Evolutionary conservation across 2,113 vertebrate species (phyloP).

Genomic region (Lamprotornis superbus): DNA sequence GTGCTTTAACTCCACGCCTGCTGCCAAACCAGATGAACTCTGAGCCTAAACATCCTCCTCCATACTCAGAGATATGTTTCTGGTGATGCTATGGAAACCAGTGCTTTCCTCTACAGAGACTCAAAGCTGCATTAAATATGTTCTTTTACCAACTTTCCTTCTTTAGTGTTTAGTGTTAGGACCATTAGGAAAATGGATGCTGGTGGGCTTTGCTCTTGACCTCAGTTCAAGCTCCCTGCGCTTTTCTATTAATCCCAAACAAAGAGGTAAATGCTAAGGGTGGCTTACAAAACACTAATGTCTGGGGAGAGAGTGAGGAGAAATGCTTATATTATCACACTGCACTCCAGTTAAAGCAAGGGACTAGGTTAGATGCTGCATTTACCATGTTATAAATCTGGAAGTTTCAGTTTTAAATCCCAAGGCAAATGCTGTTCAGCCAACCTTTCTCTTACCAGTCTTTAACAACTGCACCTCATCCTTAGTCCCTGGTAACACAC

Average conservation of each 20-base stretch:
- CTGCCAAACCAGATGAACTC: not conserved
- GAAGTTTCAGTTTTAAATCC: not conserved
- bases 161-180: not conserved
- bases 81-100: not conserved
- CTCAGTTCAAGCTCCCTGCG: slow-evolving; percentile 17
- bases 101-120: not conserved
- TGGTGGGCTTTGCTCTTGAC: not conserved
- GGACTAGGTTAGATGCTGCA: not conserved
- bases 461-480: not conserved
- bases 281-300: not conserved
- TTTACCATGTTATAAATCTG: not conserved
- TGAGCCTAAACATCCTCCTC: not conserved
- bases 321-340: not conserved
- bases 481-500: not conserved
- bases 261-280: not conserved
- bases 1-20: not conserved
- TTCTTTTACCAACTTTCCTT: not conserved
- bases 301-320: not conserved
- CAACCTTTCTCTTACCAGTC: not conserved
- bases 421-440: not conserved
- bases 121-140: not conserved
- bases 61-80: not conserved
- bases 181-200: slow-evolving; percentile 14
- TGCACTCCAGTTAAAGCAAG: not conserved
- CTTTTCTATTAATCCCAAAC: not conserved